A percentile compares a stretch with the other conserved stretches of the same genome.
Evolutionary conservation across 2,113 vertebrate species (phyloP).

Genomic region (Vombatus ursinus): DNA sequence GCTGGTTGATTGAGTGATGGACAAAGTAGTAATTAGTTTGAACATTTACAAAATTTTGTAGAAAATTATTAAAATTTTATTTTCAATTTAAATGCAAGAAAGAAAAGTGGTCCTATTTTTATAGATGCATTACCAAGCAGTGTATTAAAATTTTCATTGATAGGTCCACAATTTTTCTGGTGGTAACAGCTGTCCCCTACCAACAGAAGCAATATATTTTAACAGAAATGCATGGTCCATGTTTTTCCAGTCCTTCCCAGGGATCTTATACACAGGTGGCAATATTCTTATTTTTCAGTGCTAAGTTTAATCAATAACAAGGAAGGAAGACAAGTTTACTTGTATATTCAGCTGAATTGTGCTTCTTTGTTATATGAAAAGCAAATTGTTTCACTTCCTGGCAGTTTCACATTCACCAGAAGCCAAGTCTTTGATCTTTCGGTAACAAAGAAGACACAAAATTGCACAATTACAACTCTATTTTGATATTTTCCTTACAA

Average conservation of each 20-base stretch:
- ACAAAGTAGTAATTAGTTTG: neutral
- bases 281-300: neutral
- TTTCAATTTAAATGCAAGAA: neutral
- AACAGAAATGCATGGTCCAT: neutral
- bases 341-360: neutral
- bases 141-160: neutral
- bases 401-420: neutral
- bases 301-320: neutral
- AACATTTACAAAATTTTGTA: neutral
- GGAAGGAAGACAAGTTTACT: neutral
- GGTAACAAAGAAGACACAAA: neutral
- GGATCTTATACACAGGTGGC: neutral
- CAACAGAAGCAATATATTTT: neutral
- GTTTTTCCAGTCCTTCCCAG: neutral
- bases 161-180: neutral
- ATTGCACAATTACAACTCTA: neutral
- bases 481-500: neutral
- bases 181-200: neutral
- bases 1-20: neutral
- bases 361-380: neutral
- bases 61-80: neutral
- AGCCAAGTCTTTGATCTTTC: neutral
- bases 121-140: neutral
- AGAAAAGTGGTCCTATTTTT: neutral
- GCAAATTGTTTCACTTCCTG: neutral